Conservation (phyloP, 2,888 invertebrate genomes). For the Lasioglossum lativentre region DNA sequence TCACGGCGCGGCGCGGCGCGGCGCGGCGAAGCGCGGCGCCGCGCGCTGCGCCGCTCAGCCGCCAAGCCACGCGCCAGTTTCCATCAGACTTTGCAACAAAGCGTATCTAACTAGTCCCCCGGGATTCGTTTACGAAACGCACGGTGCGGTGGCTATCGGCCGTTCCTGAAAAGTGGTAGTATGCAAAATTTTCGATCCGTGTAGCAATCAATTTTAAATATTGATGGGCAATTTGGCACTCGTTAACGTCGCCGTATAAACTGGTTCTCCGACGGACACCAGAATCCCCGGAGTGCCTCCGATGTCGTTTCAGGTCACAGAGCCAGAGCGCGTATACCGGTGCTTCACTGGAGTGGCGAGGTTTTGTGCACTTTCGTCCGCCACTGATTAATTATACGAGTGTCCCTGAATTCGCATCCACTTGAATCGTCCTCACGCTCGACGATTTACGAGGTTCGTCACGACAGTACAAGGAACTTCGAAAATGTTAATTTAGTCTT, state of each 20-base stretch:
- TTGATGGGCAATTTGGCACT: slow-evolving; percentile 55
- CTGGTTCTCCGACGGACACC: slow-evolving; percentile 48
- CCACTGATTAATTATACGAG: slow-evolving; percentile 64
- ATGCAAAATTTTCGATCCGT: slow-evolving; percentile 6
- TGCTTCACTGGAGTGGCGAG: slow-evolving; percentile 57
- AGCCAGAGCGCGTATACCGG: slow-evolving; percentile 22
- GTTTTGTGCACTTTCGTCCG: slow-evolving; percentile 60
- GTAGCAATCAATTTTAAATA: slow-evolving; percentile 47
- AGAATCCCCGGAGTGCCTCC: background rate
- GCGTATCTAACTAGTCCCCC: background rate
- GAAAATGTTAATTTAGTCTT: background rate
- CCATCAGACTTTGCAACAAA: background rate
- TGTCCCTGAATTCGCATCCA: slow-evolving; percentile 57
- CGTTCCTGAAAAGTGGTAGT: background rate
- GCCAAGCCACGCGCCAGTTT: too few species aligned
- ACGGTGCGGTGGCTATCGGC: fast-evolving
- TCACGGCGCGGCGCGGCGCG: too few species aligned
- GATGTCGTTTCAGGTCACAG: background rate
- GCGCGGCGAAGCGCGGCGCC: too few species aligned
- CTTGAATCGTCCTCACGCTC: slow-evolving; percentile 62
- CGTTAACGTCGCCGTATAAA: slow-evolving; percentile 59
- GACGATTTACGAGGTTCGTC: slow-evolving; percentile 53
- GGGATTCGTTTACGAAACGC: background rate
- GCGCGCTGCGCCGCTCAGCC: too few species aligned
- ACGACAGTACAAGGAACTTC: slow-evolving; percentile 24